Evolutionary conservation across 2,888 invertebrate species (phyloP).

Genomic region (Euplagia quadripunctaria): DNA sequence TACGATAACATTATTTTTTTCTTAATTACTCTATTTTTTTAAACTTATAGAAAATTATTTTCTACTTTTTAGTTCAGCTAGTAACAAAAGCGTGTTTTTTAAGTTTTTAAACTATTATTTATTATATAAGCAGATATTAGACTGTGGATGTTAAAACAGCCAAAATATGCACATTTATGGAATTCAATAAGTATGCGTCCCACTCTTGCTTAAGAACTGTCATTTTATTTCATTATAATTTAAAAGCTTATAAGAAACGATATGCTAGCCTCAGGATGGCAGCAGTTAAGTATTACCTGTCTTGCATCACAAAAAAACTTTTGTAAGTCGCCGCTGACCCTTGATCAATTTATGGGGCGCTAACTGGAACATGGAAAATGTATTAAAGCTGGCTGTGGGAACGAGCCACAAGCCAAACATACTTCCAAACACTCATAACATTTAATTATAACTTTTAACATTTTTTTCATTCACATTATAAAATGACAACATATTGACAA

Average conservation of each 20-base stretch:
- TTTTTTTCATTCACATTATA: conserved; percentile 35
- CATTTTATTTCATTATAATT: conserved; percentile 35
- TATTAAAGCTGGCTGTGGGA: conserved; percentile 85
- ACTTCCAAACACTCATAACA: conserved; percentile 65
- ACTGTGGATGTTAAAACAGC: background rate
- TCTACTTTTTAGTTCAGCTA: too few species aligned
- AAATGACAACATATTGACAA: conserved; percentile 28
- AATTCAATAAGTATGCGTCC: background rate
- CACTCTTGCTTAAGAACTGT: conserved; percentile 9
- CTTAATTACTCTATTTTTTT: too few species aligned
- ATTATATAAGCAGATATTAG: background rate
- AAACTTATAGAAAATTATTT: too few species aligned
- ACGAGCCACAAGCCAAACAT: conserved; percentile 75
- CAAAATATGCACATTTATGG: background rate
- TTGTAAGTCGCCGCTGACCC: conserved; percentile 80
- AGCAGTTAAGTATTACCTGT: conserved; percentile 71
- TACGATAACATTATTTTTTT: too few species aligned
- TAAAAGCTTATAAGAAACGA: conserved; percentile 43
- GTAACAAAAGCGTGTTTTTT: too few species aligned
- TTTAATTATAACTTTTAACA: conserved; percentile 53
- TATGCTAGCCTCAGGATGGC: conserved; percentile 58
- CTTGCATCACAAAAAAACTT: conserved; percentile 77
- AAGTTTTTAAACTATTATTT: too few species aligned
- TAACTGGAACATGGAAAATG: conserved; percentile 87
- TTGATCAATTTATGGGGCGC: conserved; percentile 87